These are phyloP conservation scores for Chelonia mydas DNA, from an alignment of 2,797 vertebrate species.

Conservation along the genomic window DNA sequence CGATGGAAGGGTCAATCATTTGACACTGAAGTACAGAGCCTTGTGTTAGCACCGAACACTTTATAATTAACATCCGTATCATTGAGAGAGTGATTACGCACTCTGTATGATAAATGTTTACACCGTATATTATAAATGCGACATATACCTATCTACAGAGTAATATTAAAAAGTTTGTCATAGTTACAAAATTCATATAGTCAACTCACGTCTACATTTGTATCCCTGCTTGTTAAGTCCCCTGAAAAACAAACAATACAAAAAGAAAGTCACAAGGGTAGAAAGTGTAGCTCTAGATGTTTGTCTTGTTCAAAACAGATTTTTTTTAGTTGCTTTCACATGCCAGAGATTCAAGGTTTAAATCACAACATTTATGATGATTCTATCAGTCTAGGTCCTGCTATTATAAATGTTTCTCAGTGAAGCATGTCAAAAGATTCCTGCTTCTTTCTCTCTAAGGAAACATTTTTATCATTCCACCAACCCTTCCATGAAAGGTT, in stretches of 20 bases:
- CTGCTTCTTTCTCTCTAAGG: neutral
- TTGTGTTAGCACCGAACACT: neutral
- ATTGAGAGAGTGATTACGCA: neutral
- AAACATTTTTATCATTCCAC: neutral
- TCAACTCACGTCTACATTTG: conserved; percentile 95
- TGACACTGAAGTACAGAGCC: neutral
- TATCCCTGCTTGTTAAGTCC: conserved; percentile 99
- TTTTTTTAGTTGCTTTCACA: neutral
- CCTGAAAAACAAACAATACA: conserved; percentile 82
- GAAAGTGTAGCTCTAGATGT: neutral
- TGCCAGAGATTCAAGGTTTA: neutral
- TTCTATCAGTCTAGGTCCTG: neutral
- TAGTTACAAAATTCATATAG: neutral
- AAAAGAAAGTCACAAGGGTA: neutral
- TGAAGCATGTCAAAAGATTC: neutral
- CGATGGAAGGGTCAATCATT: neutral
- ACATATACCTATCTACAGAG: neutral
- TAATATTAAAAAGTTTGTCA: neutral
- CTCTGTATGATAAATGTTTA: neutral
- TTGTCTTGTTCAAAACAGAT: neutral
- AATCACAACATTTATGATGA: neutral
- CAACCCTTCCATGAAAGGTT: neutral
- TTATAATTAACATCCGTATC: neutral
- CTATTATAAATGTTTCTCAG: neutral
- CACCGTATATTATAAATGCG: neutral